A percentile compares a stretch with the other conserved stretches of the same genome.
phyloP scores from a whole-genome alignment of 53 echinoderm and acorn worm species.

The Temnopleurus reevesii region DNA sequence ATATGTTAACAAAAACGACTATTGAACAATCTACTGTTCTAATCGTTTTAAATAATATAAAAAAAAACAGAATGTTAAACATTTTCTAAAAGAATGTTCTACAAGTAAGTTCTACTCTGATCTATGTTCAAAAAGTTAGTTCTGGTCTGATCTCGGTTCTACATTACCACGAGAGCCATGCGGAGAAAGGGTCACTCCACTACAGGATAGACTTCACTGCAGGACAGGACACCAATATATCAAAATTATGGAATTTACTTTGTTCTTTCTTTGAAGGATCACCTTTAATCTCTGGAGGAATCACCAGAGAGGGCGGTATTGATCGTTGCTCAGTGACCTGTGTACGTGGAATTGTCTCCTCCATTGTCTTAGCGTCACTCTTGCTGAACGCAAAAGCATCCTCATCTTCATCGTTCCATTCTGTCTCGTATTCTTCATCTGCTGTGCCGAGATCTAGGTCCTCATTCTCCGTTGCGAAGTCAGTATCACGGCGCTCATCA shows the following conservation, averaged over 20 bases:
- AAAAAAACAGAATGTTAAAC: no score
- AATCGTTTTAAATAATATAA: no score
- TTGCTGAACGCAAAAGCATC: not conserved
- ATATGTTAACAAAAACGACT: no score
- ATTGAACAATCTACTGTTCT: no score
- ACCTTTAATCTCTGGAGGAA: slow-evolving; percentile 36
- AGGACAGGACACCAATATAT: not conserved
- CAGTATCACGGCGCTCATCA: not conserved
- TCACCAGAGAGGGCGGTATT: not conserved
- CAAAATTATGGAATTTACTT: slow-evolving; percentile 32
- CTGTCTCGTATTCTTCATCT: not conserved
- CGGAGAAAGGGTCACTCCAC: not conserved
- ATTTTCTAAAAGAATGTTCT: no score
- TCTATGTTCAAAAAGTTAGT: no score
- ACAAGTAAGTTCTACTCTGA: no score
- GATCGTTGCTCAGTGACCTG: not conserved
- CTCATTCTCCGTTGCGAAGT: not conserved
- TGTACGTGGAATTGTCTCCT: not conserved
- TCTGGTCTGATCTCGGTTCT: no score
- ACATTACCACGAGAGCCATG: slow-evolving; percentile 31
- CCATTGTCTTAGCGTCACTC: not conserved
- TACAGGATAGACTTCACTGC: not conserved
- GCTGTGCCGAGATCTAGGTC: not conserved
- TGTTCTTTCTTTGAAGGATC: slow-evolving; percentile 19
- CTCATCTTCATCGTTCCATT: slow-evolving; percentile 8